Percentiles rank a stretch among this genome's conserved stretches.
Conservation (phyloP, 1,140 invertebrate genomes). For the Pseudoatta argentina region DNA sequence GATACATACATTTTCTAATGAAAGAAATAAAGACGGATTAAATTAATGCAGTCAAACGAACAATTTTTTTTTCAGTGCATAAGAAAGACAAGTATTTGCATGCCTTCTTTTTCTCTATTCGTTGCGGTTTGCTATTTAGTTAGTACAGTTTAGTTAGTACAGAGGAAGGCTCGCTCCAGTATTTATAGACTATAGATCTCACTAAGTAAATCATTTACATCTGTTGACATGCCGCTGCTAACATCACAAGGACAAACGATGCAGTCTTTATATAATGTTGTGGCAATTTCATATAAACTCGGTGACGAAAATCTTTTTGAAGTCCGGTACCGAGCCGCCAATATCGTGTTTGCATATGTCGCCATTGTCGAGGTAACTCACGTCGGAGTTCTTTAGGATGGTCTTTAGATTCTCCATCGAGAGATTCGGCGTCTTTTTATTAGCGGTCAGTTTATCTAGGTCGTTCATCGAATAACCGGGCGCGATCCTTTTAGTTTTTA, state of each 20-base stretch:
- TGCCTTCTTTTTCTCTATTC: too few species aligned
- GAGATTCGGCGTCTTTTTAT: slow-evolving; percentile 71
- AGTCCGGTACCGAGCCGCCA: slow-evolving; percentile 86
- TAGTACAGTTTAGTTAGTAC: too few species aligned
- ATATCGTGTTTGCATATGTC: slow-evolving; percentile 83
- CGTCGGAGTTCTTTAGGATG: slow-evolving; percentile 77
- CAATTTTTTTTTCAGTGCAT: too few species aligned
- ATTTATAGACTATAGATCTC: background rate
- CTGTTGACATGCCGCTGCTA: background rate
- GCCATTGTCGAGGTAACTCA: slow-evolving; percentile 81
- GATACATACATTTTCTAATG: too few species aligned
- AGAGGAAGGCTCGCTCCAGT: too few species aligned
- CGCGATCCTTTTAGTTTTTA: slow-evolving; percentile 79
- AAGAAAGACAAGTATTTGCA: too few species aligned
- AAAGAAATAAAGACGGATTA: too few species aligned
- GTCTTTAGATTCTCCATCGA: slow-evolving; percentile 81
- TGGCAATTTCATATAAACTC: slow-evolving; percentile 84
- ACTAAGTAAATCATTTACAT: background rate
- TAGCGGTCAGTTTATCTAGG: slow-evolving; percentile 80
- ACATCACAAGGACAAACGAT: slow-evolving; percentile 14
- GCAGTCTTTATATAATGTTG: background rate
- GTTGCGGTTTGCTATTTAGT: too few species aligned
- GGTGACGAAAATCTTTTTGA: slow-evolving; percentile 87
- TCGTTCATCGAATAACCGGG: slow-evolving; percentile 86
- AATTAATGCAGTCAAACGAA: too few species aligned